Conservation (phyloP, 1,140 invertebrate species). For the Rhizoglyphus robini region DNA sequence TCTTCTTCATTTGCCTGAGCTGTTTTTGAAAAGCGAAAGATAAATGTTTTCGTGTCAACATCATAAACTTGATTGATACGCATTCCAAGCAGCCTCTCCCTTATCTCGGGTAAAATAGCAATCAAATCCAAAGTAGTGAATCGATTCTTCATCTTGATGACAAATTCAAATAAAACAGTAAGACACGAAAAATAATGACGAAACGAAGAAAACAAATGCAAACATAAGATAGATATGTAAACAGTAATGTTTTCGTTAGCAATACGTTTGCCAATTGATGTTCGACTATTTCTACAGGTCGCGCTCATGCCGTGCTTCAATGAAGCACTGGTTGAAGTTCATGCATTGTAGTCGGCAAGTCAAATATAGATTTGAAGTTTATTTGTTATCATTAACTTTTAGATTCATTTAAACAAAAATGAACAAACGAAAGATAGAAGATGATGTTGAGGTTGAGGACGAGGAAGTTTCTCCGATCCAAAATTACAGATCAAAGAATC, state of each 20-base stretch:
- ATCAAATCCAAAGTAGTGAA: constrained; percentile 83
- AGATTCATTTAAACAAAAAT: background rate
- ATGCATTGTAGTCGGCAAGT: too few relatives aligned
- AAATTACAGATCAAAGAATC: background rate
- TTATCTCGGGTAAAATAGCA: constrained; percentile 65
- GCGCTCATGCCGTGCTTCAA: too few relatives aligned
- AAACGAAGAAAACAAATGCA: background rate
- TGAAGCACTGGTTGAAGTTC: too few relatives aligned
- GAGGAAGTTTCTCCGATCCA: background rate
- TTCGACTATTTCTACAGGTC: too few relatives aligned
- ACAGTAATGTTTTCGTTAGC: too few relatives aligned
- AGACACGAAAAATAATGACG: background rate
- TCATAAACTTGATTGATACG: constrained; percentile 95
- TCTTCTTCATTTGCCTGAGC: constrained; percentile 22
- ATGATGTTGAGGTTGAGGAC: background rate
- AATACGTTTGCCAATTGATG: too few relatives aligned
- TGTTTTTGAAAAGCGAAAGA: constrained; percentile 59
- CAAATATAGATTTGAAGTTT: too few relatives aligned
- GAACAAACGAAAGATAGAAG: background rate
- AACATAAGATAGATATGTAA: background rate
- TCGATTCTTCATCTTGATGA: constrained; percentile 61
- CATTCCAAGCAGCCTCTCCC: constrained; percentile 69
- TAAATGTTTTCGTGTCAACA: constrained; percentile 89
- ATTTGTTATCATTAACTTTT: too few relatives aligned
- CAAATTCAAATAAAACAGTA: background rate